These are phyloP conservation scores for Neodiprion pinetum DNA, from an alignment of 1,140 invertebrate species.

Conservation along the genomic window DNA sequence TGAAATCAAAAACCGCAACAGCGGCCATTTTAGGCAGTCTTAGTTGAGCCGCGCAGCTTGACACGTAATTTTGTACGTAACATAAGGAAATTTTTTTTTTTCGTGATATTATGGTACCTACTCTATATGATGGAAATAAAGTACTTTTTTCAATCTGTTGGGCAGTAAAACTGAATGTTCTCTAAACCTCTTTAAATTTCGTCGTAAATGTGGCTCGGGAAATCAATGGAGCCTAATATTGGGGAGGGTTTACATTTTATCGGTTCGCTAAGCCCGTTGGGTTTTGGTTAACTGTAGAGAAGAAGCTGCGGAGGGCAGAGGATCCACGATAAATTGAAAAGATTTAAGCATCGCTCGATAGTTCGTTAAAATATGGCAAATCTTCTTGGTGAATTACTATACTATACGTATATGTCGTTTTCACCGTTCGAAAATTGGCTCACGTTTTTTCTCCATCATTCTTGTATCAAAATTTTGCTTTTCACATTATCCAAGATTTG, in stretches of 20 bases:
- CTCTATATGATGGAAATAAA: background rate
- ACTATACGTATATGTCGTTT: no score
- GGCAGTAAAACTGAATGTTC: background rate
- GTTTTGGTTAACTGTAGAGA: background rate
- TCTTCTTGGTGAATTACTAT: background rate
- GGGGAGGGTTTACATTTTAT: background rate
- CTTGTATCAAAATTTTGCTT: no score
- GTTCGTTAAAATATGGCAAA: background rate
- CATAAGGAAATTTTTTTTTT: no score
- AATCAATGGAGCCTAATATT: constrained; percentile 11
- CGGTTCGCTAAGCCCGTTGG: background rate
- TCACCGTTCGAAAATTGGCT: no score
- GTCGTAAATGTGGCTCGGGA: background rate
- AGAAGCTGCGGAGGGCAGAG: background rate
- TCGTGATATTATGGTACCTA: background rate
- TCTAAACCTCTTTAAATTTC: background rate
- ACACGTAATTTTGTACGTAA: no score
- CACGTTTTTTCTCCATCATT: no score
- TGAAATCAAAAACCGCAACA: no score
- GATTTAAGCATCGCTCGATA: background rate
- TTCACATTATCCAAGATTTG: no score
- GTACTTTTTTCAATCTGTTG: background rate
- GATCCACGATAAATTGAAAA: background rate
- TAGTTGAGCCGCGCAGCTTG: no score
- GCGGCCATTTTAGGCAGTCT: no score